Evolutionary conservation across 2,888 invertebrate species (phyloP), one percentile per base, ranked within the genome.

Genomic region (Luffia ferchaultella): DNA sequence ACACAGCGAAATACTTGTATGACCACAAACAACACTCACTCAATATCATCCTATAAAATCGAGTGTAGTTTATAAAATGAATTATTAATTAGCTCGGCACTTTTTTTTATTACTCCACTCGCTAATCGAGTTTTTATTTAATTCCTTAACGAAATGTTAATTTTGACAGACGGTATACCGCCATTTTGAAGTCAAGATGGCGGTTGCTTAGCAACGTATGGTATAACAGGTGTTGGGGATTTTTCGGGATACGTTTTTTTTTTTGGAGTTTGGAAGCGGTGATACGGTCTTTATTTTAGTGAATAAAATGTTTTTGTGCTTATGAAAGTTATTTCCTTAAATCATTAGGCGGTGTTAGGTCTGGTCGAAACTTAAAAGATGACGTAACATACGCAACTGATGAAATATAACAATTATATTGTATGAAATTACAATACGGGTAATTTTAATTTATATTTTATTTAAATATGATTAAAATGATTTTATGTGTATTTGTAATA

Each of bases 161-260:
- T 74, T 78, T 77, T 76, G 78, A 79, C 82, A 82, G 77, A 79
- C 80, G 82, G 77, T 57, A 52, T 56, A 40, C 62, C 55, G 69
- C 72, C 71, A 75, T 73, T 56, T 65, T 67, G 59, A 61, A 54
- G 62, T 53, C 65, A 73, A 74, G 66, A 75, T 73, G 74, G 70
- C 67, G 53, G 65, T 66, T 59, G 62, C 68, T 58, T 63, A 61
- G 67, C 74, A 64, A 67, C 76, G 72, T 71, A 67, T 57, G 73
- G 72, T 65, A 74, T 75, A 74, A 74, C 82, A 80, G 80, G 80
- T 82, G 80, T 68, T 67, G 64, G 58, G 54, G 56, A 61, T 63
- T 61, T 46, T 55, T n/a, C n/a, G n/a, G n/a, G n/a, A n/a, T n/a
- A 46, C 50, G 50, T 50, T 49, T 52, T 55, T 63, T 71, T 72